Conservation (phyloP, 2,888 invertebrate genomes). For the Drosophila ezoana region DNA sequence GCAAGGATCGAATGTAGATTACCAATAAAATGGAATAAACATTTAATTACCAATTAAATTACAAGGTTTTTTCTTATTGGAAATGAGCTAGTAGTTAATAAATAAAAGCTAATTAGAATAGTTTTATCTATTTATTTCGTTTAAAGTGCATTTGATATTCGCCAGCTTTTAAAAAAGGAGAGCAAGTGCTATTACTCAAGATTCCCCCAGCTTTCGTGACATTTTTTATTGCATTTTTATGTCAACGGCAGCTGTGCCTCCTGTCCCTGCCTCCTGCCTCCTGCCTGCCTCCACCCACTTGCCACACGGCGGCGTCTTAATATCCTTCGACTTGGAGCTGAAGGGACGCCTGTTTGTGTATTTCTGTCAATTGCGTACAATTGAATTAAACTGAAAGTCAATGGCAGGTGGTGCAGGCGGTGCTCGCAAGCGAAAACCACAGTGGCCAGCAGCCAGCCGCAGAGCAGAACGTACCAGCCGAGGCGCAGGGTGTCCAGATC, state of each 20-base stretch:
- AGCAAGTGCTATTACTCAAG: slow-evolving; percentile 26
- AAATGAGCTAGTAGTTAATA: not conserved
- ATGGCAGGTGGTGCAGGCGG: slow-evolving; percentile 44
- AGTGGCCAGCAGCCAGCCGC: slow-evolving; percentile 55
- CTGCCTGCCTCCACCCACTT: not conserved
- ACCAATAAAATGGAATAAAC: not conserved
- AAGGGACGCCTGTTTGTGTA: slow-evolving; percentile 47
- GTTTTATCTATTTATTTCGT: not conserved
- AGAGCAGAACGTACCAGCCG: slow-evolving; percentile 56
- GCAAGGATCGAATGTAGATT: not conserved
- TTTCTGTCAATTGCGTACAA: slow-evolving; percentile 73
- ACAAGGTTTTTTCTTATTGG: not conserved
- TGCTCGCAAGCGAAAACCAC: slow-evolving; percentile 39
- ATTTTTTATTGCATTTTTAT: slow-evolving; percentile 78
- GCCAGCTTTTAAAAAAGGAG: slow-evolving; percentile 5
- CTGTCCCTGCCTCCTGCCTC: not conserved
- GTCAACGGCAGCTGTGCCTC: slow-evolving; percentile 72
- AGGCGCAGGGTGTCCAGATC: slow-evolving; percentile 64
- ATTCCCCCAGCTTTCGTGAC: slow-evolving; percentile 46
- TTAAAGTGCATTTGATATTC: slow-evolving; percentile 48
- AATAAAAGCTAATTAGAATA: not conserved
- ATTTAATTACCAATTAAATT: not conserved
- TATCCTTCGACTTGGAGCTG: slow-evolving; percentile 37
- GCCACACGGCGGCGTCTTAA: slow-evolving; percentile 33
- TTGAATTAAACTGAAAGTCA: slow-evolving; percentile 73